Evolutionary conservation across 1,140 invertebrate genomes (phyloP), one percentile per base, ranked within the genome.

Genomic region (Archegozetes longisetosus): DNA sequence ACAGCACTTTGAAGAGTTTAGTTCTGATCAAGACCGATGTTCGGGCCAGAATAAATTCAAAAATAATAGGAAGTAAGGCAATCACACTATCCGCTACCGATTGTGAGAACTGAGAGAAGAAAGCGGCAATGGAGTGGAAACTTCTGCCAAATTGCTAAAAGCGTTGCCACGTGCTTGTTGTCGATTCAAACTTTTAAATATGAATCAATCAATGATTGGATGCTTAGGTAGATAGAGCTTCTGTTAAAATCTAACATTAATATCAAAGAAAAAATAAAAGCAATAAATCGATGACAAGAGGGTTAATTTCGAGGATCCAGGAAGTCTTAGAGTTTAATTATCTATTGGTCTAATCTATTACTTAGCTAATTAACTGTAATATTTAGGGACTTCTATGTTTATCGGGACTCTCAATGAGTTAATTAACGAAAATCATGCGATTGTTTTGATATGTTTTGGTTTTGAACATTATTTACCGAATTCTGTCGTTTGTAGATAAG

Each of bases 401-500:
- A 95, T 99, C 28, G 96, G 96, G n/a, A 96, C 87, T 64, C 75
- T 99, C 57, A 96, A 99, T 74, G 96, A 99, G 76, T 98, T 99
- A 49, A 99, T 99, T 66, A 96, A 99, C 78, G 96, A 99, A 72
- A 98, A 98, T 75, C 96, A 99, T 77, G 96, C 96, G 12, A 99
- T 99, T 72, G 96, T 99, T 1, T 98, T 93, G 0, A 99, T 96
- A 6, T 98, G 93, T 22, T 96, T 99, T 23, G 96, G 96, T 12
- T 95, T 89, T 69, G 96, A 99, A 73, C 96, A 99, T 74, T 99
- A 99, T 73, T 96, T 99, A 28, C 96, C 89, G n/a, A 67, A 98
- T 99, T 69, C 75, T 99, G 61, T 98, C 93, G 0, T 99, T 99
- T 80, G 96, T 99, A 40, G 96, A 99, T 73, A 99, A 99, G 73